phyloP scores from a whole-genome alignment of 2,113 vertebrate species.

The Laticauda colubrina region DNA sequence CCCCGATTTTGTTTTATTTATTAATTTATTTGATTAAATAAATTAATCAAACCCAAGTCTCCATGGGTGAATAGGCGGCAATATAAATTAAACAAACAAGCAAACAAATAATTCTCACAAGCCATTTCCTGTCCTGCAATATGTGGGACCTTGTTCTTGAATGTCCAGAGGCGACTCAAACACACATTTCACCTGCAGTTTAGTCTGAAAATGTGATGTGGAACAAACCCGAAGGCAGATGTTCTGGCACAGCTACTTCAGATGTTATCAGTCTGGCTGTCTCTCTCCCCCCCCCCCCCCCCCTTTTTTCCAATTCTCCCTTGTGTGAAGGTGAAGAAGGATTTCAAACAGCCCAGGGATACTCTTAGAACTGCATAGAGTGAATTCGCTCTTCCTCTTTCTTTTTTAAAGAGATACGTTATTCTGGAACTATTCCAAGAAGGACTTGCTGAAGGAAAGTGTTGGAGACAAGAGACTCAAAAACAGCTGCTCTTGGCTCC shows the following conservation, averaged over 20 bases:
- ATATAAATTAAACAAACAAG: no score
- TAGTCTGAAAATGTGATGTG: not conserved
- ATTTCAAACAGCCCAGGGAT: not conserved
- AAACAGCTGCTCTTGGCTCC: not conserved
- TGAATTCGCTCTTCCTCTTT: not conserved
- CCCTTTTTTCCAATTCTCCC: not conserved
- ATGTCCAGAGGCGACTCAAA: not conserved
- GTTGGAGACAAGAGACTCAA: not conserved
- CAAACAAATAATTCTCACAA: no score
- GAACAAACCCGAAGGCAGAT: not conserved
- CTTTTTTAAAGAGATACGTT: not conserved
- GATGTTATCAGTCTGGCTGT: conserved; percentile 30
- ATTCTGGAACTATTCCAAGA: not conserved
- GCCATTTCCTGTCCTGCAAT: not conserved
- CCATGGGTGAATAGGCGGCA: no score
- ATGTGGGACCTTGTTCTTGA: not conserved
- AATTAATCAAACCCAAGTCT: no score
- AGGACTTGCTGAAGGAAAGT: not conserved
- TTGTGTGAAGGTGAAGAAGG: not conserved
- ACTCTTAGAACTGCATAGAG: conserved; percentile 6
- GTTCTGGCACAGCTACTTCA: not conserved
- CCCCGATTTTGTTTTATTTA: no score
- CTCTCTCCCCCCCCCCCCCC: not conserved
- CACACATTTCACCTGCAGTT: not conserved
- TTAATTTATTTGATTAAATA: no score